Base-by-base conservation (phyloP, 2,113 vertebrate species). In the Lycocorax pyrrhopterus region DNA sequence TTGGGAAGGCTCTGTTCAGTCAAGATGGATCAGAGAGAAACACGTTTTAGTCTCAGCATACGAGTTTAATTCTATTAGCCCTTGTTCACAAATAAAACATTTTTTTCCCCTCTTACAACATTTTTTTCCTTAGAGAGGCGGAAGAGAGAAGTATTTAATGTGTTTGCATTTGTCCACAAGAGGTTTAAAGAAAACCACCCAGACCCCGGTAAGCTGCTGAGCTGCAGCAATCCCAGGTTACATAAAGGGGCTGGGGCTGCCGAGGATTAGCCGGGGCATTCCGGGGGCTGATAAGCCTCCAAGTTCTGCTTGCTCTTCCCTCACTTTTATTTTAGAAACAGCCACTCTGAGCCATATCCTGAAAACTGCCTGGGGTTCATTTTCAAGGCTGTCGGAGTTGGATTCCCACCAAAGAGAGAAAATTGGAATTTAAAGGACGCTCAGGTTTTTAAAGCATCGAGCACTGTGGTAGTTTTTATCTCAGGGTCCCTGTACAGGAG, bases 211-310 rank as follows among this genome's bases (percentile, higher is more conserved):
- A 95, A 96, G 94, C 93, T 83, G 82, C 8, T 95, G 68, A 95
- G 93, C 93, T 66, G 87, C 86, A 77, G 85, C 94, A 95, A 94
- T 96, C 95, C 95, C 72, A 5, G 69, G 78, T 91, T 94, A 94
- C 88, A 37, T 94, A 90, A 95, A 90, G 92, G 85, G 88, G 74
- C 87, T 3, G 37, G 87, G 81, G 87, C 16, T 94, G 90, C 68
- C 0, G 23, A 27, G 94, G 94, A 96, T 96, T 96, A 96, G 76
- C n/a, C 2, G 4, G 66, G 93, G 86, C 92, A 72, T 96, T 96
- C 92, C 15, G 64, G 78, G 82, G 73, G 92, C 75, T 23, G 58
- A 55, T 94, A 92, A 95, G 22, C 89, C 88, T 74, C 67, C 80
- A 23, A 55, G 66, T 95, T 84, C 90, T 94, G 84, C 90, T 79